Base-by-base conservation (phyloP, 64 coral and sea anemone species). In the Actinia tenebrosa region DNA sequence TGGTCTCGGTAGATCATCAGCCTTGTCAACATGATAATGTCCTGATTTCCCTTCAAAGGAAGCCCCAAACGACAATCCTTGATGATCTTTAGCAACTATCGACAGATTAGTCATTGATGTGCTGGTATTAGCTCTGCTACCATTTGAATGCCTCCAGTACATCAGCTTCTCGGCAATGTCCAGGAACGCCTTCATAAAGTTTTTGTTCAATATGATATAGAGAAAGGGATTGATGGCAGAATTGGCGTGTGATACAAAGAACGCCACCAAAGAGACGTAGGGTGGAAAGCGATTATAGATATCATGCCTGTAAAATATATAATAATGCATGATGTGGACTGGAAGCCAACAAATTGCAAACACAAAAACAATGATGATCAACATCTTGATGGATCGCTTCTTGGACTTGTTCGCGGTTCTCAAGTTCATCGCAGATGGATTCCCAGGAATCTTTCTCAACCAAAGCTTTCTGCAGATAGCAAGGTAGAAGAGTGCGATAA, bases 291-390 rank as follows among this genome's bases (percentile, higher is more conserved):
- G 19, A 13, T 44, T n/a, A 60, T 77, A 95, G 1, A 54, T 68
- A 56, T 77, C 62, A 4, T 87, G 7, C 4, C 78, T 19, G 45
- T 87, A 94, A 10, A 30, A 78, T 1, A 75, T 71, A 14, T 87
- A 84, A 13, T 89, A 89, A 53, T 95, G 94, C 87, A 95, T 91
- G 7, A 89, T 17, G 47, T 95, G 94, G 1, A 83, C 90, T 18
- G 94, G 94, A 3, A 89, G 83, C 94, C 94, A 95, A 54, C 87
- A 95, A 18, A 92, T 45, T 7, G 94, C 77, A 53, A 95, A 95
- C 45, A 89, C 87, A 16, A 95, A n/a, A 16, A 95, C 94, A 3
- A 95, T 87, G 7, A 92, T 83, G n/a, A 95, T 89, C 44, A 95
- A 61, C 84, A 95, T 91, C 78, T 89, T 95, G 53, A 95, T 87